Evolutionary conservation across 2,888 invertebrate genomes (phyloP).

Genomic region (Pseudoips prasinana): DNA sequence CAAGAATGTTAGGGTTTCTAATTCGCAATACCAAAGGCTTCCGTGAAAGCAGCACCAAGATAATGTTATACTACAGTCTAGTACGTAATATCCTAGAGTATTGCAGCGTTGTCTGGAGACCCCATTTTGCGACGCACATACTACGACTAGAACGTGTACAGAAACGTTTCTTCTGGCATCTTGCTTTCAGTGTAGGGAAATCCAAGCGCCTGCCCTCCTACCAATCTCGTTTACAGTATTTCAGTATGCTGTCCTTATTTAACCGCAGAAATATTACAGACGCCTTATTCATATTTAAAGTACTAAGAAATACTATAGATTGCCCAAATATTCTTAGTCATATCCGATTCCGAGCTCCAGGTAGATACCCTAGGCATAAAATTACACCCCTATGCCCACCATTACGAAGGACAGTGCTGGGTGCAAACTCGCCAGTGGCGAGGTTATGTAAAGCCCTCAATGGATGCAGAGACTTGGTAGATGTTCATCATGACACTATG

Average conservation of each 20-base stretch:
- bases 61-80: not conserved
- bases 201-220: not conserved
- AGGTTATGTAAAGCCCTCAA: constrained; percentile 2
- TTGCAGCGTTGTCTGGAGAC: constrained; percentile 1
- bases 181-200: not conserved
- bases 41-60: not conserved
- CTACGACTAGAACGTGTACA: not conserved
- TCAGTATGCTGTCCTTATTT: not conserved
- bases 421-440: constrained; percentile 3
- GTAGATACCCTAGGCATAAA: constrained; percentile 1
- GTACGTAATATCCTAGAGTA: not conserved
- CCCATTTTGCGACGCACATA: not conserved
- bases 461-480: constrained; percentile 3
- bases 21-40: not conserved
- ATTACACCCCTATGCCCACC: constrained; percentile 5
- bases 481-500: no score
- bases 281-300: not conserved
- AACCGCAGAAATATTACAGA: not conserved
- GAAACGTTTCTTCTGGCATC: constrained; percentile 1
- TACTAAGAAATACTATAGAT: not conserved
- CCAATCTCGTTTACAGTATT: not conserved
- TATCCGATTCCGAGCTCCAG: constrained; percentile 1
- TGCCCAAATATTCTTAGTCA: not conserved
- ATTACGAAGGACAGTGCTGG: constrained; percentile 1
- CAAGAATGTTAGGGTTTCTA: not conserved